These are phyloP conservation scores for Gobionotothen gibberifrons DNA, from an alignment of 2,797 vertebrate species.

Conservation along the genomic window DNA sequence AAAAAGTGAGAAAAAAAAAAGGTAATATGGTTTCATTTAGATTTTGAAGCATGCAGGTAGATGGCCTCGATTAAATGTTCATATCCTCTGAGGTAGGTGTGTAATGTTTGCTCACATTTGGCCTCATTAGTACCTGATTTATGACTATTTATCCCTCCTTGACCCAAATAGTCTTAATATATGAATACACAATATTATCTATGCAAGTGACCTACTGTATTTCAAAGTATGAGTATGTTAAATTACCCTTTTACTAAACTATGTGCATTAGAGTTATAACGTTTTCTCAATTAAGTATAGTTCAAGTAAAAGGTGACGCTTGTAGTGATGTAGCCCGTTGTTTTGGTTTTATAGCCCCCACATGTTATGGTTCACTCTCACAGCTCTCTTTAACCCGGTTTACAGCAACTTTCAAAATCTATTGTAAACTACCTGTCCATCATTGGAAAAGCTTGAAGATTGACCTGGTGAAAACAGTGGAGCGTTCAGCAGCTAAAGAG, in stretches of 20 bases:
- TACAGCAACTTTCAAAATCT: no score
- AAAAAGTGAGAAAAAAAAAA: no score
- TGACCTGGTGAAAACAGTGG: no score
- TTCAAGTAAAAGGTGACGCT: no score
- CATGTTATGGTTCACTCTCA: no score
- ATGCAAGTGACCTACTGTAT: not conserved
- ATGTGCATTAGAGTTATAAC: not conserved
- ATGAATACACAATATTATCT: not conserved
- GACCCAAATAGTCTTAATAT: slow-evolving; percentile 61
- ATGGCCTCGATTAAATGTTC: slow-evolving; percentile 40
- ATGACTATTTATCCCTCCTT: slow-evolving; percentile 56
- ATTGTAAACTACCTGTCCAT: no score
- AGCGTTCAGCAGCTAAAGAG: no score
- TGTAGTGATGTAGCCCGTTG: no score
- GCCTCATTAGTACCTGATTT: slow-evolving; percentile 61
- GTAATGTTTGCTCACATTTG: slow-evolving; percentile 34
- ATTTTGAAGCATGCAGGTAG: slow-evolving; percentile 6
- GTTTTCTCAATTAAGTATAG: not conserved
- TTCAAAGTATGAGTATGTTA: not conserved
- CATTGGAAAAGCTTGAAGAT: no score
- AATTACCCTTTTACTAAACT: not conserved
- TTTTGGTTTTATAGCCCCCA: no score
- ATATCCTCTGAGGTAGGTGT: slow-evolving; percentile 29
- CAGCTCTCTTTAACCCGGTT: no score
- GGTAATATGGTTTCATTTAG: not conserved